Base-by-base conservation (phyloP, 2,113 vertebrate species). In the Etheostoma cragini region DNA sequence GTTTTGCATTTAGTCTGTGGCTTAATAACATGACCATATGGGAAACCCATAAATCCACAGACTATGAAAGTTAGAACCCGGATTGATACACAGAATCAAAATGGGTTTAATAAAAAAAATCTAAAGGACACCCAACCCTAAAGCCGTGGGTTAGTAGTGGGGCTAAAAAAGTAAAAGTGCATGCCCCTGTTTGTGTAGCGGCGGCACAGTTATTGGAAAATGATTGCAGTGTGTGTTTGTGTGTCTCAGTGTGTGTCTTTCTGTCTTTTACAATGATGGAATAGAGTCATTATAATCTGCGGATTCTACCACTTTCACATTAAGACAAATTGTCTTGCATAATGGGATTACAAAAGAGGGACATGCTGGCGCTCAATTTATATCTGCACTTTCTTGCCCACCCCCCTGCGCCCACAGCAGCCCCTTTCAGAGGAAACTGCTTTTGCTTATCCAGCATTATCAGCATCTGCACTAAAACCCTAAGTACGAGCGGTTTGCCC, bases 401-500 rank as follows among this genome's bases (percentile, higher is more conserved):
- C 61, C 61, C 69, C 46, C 47, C 19, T 17, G 50, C 53, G 73
- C 72, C 67, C 58, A 53, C 82, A 71, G 54, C 84, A 65, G 61
- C 77, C 75, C 83, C 80, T 74, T 77, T 72, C 79, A 67, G 58
- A 88, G 78, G 78, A 87, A 87, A 86, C 87, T 61, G 69, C 88
- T 89, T 90, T 78, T 89, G 85, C 93, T 94, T 92, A 92, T 94
- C 88, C 92, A 85, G 89, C 84, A 89, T 92, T 92, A 94, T 94
- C 88, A 80, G 78, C 91, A 88, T 92, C 89, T 93, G 88, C 82
- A 84, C 83, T 78, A 78, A 83, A 89, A 88, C 78, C 78, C 70
- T 60, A 47, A 79, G 76, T 84, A 62, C 60, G 72, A 79, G 78
- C 53, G 86, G 83, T 74, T 87, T 89, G 87, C 81, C 83, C 88